Conservation (phyloP, 1,140 invertebrate genomes). For the Ectropis grisescens region DNA sequence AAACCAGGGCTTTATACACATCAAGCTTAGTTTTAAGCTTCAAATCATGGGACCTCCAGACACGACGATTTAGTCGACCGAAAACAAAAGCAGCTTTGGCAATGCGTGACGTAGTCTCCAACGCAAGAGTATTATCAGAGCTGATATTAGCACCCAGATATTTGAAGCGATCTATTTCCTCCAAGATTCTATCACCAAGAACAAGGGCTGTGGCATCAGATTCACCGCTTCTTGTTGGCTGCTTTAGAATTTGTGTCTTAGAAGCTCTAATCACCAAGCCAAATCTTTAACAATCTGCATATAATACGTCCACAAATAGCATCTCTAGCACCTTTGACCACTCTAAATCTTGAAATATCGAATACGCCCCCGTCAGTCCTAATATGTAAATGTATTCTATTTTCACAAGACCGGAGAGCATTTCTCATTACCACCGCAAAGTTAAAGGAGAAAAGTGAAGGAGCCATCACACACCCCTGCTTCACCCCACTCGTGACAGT, state of each 20-base stretch:
- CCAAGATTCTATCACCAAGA: too few species aligned
- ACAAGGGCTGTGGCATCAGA: too few species aligned
- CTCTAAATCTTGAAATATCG: slow-evolving; percentile 6
- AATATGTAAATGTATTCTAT: slow-evolving; percentile 2
- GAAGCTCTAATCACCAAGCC: slow-evolving; percentile 11
- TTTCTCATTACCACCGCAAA: slow-evolving; percentile 15
- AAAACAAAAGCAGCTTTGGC: too few species aligned
- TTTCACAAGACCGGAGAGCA: slow-evolving; percentile 2
- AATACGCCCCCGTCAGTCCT: slow-evolving; percentile 9
- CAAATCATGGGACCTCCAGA: too few species aligned
- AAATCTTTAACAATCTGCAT: slow-evolving; percentile 12
- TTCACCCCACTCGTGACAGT: slow-evolving; percentile 13
- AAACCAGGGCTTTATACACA: too few species aligned
- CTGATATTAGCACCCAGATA: too few species aligned
- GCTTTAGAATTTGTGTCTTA: slow-evolving; percentile 15
- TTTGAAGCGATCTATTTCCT: too few species aligned
- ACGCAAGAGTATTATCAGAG: too few species aligned
- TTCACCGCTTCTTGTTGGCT: too few species aligned
- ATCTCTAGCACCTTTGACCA: slow-evolving; percentile 1
- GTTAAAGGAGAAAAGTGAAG: slow-evolving; percentile 15
- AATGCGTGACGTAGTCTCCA: too few species aligned
- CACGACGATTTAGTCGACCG: too few species aligned
- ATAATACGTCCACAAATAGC: slow-evolving; percentile 5
- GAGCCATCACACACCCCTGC: slow-evolving; percentile 14
- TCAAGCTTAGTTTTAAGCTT: too few species aligned